A percentile compares a stretch with the other conserved stretches of the same genome.
These are phyloP conservation scores for Carterocephalus palaemon DNA, from an alignment of 2,888 invertebrate species.

Conservation along the genomic window DNA sequence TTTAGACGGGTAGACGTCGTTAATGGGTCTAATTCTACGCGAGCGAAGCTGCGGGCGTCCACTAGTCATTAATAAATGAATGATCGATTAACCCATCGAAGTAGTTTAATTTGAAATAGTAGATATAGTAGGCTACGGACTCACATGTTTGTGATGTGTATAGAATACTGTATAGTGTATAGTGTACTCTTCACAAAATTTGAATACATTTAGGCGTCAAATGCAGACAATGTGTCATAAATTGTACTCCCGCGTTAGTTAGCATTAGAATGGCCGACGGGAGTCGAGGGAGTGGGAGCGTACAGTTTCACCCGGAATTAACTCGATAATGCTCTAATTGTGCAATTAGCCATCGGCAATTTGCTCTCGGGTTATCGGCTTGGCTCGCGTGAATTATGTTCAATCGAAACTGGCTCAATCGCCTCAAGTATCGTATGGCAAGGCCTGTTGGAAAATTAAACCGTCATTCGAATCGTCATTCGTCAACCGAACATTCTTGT, in stretches of 20 bases:
- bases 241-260: slow-evolving; percentile 58
- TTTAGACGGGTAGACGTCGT: too few species aligned
- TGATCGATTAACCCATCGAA: too few species aligned
- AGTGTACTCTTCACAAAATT: slow-evolving; percentile 7
- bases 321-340: slow-evolving; percentile 74
- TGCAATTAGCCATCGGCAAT: slow-evolving; percentile 68
- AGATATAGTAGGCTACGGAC: too few species aligned
- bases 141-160: slow-evolving; percentile 4
- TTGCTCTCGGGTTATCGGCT: slow-evolving; percentile 57
- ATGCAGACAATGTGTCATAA: slow-evolving; percentile 57
- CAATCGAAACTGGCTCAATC: slow-evolving; percentile 21
- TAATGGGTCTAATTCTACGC: too few species aligned
- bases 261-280: slow-evolving; percentile 59
- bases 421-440: slow-evolving; percentile 7
- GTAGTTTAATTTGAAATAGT: too few species aligned
- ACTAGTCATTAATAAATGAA: too few species aligned
- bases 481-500: too few species aligned
- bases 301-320: slow-evolving; percentile 71
- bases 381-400: slow-evolving; percentile 34
- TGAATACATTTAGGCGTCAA: slow-evolving; percentile 37
- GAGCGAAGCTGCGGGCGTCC: too few species aligned
- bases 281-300: slow-evolving; percentile 35
- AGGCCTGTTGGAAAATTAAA: background rate
- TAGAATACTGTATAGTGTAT: too few species aligned
- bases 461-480: too few species aligned